Evolutionary conservation across 2,888 invertebrate genomes (phyloP).

Genomic region (Melanchra persicariae): DNA sequence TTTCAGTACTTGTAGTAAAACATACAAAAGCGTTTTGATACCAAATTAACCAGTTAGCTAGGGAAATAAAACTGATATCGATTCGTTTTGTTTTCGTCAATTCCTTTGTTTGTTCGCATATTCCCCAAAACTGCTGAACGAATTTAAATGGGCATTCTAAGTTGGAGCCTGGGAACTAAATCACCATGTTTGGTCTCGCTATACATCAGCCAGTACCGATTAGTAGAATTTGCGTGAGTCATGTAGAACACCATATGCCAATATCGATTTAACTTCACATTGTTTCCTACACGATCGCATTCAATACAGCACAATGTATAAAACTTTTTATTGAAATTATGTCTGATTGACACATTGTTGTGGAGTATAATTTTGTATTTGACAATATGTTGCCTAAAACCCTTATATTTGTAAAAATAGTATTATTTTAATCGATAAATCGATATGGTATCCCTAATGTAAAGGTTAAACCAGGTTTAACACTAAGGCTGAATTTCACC

Average conservation of each 20-base stretch:
- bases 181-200: conserved; percentile 59
- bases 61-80: conserved; percentile 42
- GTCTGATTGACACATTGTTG: not conserved
- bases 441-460: too few relatives aligned
- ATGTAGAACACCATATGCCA: conserved; percentile 20
- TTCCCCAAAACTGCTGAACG: conserved; percentile 62
- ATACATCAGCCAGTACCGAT: conserved; percentile 38
- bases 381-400: not conserved
- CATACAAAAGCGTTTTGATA: not conserved
- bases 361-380: not conserved
- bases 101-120: conserved; percentile 64
- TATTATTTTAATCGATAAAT: too few relatives aligned
- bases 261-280: conserved; percentile 16
- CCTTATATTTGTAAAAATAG: too few relatives aligned
- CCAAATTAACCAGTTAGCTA: conserved; percentile 22
- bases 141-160: conserved; percentile 60
- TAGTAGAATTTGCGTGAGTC: conserved; percentile 48
- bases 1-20: not conserved
- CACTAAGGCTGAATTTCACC: too few relatives aligned
- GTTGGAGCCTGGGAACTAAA: conserved; percentile 64
- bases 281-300: conserved; percentile 9
- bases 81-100: conserved; percentile 54
- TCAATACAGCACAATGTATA: not conserved
- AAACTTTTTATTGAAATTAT: not conserved
- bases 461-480: too few relatives aligned